A percentile compares a stretch with the other conserved stretches of the same genome.
Evolutionary conservation across 2,888 invertebrate species (phyloP).

Genomic region (Drosophila histrio): DNA sequence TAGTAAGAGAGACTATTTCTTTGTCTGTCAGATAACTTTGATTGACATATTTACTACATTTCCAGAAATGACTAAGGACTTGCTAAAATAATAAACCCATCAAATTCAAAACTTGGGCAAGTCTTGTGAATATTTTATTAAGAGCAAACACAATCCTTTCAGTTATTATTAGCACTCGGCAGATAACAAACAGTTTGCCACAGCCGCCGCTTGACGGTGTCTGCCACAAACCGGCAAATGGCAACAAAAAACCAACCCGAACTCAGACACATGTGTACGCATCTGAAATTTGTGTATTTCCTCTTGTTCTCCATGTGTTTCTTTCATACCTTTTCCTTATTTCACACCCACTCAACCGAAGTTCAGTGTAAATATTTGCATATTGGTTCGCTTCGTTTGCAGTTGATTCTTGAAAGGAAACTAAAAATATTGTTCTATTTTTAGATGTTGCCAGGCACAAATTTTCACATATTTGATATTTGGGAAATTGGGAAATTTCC

Average conservation of each 20-base stretch:
- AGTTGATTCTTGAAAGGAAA: conserved; percentile 4
- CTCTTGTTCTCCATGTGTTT: not conserved
- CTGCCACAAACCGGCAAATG: conserved; percentile 25
- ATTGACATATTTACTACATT: not conserved
- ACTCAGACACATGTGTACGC: conserved; percentile 56
- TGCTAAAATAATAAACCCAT: not conserved
- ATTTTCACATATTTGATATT: not conserved
- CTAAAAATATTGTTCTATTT: not conserved
- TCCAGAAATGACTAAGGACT: not conserved
- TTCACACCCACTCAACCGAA: conserved; percentile 45
- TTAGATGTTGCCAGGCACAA: conserved; percentile 29
- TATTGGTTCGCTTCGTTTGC: conserved; percentile 35
- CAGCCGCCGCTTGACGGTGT: conserved; percentile 14
- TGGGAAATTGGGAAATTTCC: not conserved
- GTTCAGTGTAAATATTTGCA: conserved; percentile 62
- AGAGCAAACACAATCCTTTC: conserved; percentile 53
- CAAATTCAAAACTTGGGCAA: conserved; percentile 10
- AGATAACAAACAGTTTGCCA: conserved; percentile 30
- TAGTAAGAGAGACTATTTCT: no score
- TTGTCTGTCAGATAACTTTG: no score
- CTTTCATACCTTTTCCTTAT: conserved; percentile 18
- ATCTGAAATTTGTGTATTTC: conserved; percentile 29
- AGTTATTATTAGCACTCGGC: conserved; percentile 35
- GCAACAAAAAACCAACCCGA: conserved; percentile 10
- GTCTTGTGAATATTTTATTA: conserved; percentile 18